Conservation (phyloP, 1,140 invertebrate genomes). For the Pectinophora gossypiella region DNA sequence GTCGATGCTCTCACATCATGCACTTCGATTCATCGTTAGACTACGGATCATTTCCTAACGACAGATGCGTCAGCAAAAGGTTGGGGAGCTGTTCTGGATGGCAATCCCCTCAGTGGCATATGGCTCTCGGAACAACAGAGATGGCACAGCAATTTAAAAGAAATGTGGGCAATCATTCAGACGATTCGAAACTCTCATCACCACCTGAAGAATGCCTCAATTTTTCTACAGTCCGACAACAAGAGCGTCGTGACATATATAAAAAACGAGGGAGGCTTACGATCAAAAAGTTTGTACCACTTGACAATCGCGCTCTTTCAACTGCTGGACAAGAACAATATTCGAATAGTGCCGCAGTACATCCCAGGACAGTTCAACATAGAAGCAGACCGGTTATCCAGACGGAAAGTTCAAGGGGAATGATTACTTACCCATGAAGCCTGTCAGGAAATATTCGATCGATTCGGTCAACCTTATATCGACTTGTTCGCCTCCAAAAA, state of each 20-base stretch:
- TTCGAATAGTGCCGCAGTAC: slow-evolving; percentile 19
- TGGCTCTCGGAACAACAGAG: slow-evolving; percentile 1
- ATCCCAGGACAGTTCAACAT: slow-evolving; percentile 24
- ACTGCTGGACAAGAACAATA: slow-evolving; percentile 20
- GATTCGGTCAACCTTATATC: slow-evolving; percentile 17
- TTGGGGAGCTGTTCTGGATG: slow-evolving; percentile 21
- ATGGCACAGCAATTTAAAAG: slow-evolving; percentile 30
- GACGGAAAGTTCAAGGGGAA: slow-evolving; percentile 17
- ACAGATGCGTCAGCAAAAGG: slow-evolving; percentile 30
- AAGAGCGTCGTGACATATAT: slow-evolving; percentile 36
- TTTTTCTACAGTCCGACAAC: slow-evolving; percentile 39
- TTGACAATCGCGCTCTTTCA: slow-evolving; percentile 17
- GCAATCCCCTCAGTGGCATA: not conserved
- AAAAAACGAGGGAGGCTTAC: slow-evolving; percentile 44
- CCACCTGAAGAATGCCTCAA: slow-evolving; percentile 8
- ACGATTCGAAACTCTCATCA: slow-evolving; percentile 11
- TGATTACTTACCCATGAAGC: slow-evolving; percentile 15
- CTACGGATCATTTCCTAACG: slow-evolving; percentile 16
- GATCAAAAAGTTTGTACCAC: slow-evolving; percentile 28
- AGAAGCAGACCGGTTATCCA: slow-evolving; percentile 25
- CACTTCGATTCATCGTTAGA: slow-evolving; percentile 4
- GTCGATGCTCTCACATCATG: not conserved
- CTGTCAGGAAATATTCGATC: not conserved
- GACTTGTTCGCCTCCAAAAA: slow-evolving; percentile 25
- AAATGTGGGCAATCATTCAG: too few relatives aligned